Evolutionary conservation across 2,113 vertebrate species (phyloP), one percentile per base, ranked within the genome.

Genomic region (Bubo blakistoni): DNA sequence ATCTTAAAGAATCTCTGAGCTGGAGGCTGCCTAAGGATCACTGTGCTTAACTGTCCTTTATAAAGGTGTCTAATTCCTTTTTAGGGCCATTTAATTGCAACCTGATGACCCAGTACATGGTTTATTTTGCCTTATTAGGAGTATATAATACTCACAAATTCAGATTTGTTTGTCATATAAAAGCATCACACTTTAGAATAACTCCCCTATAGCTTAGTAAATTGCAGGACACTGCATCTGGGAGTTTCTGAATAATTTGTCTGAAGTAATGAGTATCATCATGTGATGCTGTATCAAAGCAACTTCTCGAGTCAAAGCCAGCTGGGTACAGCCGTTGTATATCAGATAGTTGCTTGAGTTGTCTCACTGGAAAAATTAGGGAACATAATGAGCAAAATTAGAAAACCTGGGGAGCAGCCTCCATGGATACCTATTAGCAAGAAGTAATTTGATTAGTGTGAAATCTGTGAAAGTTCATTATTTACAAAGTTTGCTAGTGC

Each of bases 191-290:
- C 91, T 85, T 92, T 4, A 79, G 82, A n/a, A 66, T 70, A 86
- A 89, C 40, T 71, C 90, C 95, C 27, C 63, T 59, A n/a, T 88
- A 84, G 72, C 51, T 95, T 85, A 74, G 32, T 65, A 51, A 88
- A 92, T 82, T 96, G 62, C 90, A 90, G 85, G 88, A 72, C 83
- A 83, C 92, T 89, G 81, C 92, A 93, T 95, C 92, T 97, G 88
- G 85, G 96, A 93, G 57, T 96, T 95, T 95, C 63, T 93, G 67
- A 97, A 95, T 97, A 95, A 96, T 97, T 96, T 95, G 96, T 97
- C 92, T 94, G 72, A 97, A 97, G 90, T 90, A 97, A 93, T 91
- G 91, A 96, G 63, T 63, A 82, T 96, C 78, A 74, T 94, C 96
- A 94, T 67, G 80, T 98, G 96, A 96, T 80, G 46, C 87, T 78